These are phyloP conservation scores for Branchinecta sandiegonensis DNA, from an alignment of 2,888 invertebrate species.

Conservation along the genomic window DNA sequence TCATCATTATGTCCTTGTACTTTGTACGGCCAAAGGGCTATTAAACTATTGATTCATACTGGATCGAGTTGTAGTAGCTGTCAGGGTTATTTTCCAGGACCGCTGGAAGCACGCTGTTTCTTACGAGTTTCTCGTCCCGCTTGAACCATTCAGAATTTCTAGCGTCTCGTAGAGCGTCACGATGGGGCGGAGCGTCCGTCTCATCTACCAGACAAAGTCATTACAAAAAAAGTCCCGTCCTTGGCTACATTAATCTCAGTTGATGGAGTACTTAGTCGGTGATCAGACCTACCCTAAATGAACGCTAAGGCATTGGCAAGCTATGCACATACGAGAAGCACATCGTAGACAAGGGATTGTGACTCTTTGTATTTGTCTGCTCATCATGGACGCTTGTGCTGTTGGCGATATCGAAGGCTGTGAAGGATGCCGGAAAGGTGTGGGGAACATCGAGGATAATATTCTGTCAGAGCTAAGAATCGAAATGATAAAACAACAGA, in stretches of 20 bases:
- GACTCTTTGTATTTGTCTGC: neutral
- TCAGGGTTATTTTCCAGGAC: too few species aligned
- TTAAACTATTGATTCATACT: too few species aligned
- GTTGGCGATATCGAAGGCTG: neutral
- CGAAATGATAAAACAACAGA: neutral
- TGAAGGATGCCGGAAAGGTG: neutral
- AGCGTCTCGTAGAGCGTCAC: too few species aligned
- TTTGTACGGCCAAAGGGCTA: too few species aligned
- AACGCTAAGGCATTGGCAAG: neutral
- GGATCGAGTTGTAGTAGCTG: too few species aligned
- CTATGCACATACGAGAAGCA: neutral
- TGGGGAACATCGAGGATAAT: too few species aligned
- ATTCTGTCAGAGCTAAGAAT: neutral
- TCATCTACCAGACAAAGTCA: neutral
- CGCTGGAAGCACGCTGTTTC: too few species aligned
- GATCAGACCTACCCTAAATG: conserved; percentile 2
- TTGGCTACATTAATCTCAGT: neutral
- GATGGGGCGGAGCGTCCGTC: too few species aligned
- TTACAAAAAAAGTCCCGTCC: conserved; percentile 3
- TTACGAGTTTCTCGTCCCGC: too few species aligned
- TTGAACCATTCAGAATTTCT: too few species aligned
- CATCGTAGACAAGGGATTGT: too few species aligned
- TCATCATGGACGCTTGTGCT: neutral
- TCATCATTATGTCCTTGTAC: too few species aligned
- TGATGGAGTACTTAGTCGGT: neutral